These are phyloP conservation scores for Keiferia lycopersicella DNA, from an alignment of 2,888 invertebrate species.

Conservation along the genomic window DNA sequence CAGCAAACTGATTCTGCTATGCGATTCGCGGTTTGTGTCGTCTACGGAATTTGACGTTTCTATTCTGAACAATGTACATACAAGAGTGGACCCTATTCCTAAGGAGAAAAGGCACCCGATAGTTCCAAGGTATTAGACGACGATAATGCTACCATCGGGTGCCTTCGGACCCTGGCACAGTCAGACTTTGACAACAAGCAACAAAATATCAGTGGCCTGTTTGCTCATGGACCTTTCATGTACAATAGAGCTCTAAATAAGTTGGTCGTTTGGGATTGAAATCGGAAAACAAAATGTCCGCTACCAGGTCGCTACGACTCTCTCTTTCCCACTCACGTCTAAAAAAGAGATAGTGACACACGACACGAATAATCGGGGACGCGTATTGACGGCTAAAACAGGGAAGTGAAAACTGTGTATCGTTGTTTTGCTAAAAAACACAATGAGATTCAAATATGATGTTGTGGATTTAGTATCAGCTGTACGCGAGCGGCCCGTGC, in stretches of 20 bases:
- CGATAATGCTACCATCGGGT: not conserved
- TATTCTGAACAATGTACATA: not conserved
- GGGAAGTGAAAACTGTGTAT: constrained; percentile 51
- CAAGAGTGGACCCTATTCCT: not conserved
- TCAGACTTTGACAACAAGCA: not conserved
- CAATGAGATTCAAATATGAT: constrained; percentile 62
- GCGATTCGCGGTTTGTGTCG: not conserved
- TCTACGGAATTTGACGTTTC: not conserved
- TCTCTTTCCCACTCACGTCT: constrained; percentile 40
- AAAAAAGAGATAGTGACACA: constrained; percentile 43
- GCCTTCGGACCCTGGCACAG: no score
- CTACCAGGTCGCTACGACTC: constrained; percentile 50
- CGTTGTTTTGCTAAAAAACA: constrained; percentile 18
- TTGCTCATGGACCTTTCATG: not conserved
- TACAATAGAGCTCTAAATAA: constrained; percentile 38
- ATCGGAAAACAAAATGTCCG: constrained; percentile 51
- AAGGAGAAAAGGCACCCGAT: not conserved
- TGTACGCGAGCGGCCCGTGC: constrained; percentile 59
- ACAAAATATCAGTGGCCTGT: not conserved
- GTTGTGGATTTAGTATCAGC: constrained; percentile 55
- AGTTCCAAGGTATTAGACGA: not conserved
- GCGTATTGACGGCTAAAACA: constrained; percentile 59
- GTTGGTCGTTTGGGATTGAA: constrained; percentile 36
- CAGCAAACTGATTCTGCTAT: not conserved
- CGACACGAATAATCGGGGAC: constrained; percentile 54